These are phyloP conservation scores for Agrotis puta DNA, from an alignment of 2,888 invertebrate genomes.

Conservation along the genomic window DNA sequence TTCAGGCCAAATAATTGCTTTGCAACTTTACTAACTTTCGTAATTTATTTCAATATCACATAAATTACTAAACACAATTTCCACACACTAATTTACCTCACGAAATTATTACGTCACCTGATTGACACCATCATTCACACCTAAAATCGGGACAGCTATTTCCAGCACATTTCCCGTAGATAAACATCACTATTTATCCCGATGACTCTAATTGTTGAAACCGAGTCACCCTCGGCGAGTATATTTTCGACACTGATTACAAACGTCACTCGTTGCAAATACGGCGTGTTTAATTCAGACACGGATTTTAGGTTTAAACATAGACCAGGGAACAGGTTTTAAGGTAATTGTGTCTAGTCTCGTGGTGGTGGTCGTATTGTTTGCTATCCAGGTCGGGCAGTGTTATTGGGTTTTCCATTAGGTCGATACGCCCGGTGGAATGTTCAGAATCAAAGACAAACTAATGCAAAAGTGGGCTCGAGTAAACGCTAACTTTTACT, in stretches of 20 bases:
- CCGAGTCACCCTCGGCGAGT: slow-evolving; percentile 20
- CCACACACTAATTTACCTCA: not conserved
- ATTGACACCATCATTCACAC: slow-evolving; percentile 5
- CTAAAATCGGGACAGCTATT: slow-evolving; percentile 15
- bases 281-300: slow-evolving; percentile 7
- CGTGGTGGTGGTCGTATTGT: no score
- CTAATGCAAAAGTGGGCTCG: no score
- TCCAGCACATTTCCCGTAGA: slow-evolving; percentile 7
- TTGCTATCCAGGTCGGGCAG: no score
- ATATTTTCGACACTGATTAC: slow-evolving; percentile 43
- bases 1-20: no score
- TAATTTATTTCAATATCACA: no score
- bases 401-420: not conserved
- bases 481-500: no score
- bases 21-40: no score
- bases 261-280: slow-evolving; percentile 4
- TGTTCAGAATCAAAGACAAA: no score
- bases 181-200: slow-evolving; percentile 29
- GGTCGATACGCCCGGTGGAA: no score
- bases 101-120: not conserved
- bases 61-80: not conserved
- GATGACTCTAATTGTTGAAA: slow-evolving; percentile 37
- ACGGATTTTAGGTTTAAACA: not conserved
- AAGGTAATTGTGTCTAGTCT: not conserved
- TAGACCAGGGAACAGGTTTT: not conserved